A percentile compares a stretch with the other conserved stretches of the same genome.
Conservation (phyloP, 2,888 invertebrate species). For the Mythimna impura region DNA sequence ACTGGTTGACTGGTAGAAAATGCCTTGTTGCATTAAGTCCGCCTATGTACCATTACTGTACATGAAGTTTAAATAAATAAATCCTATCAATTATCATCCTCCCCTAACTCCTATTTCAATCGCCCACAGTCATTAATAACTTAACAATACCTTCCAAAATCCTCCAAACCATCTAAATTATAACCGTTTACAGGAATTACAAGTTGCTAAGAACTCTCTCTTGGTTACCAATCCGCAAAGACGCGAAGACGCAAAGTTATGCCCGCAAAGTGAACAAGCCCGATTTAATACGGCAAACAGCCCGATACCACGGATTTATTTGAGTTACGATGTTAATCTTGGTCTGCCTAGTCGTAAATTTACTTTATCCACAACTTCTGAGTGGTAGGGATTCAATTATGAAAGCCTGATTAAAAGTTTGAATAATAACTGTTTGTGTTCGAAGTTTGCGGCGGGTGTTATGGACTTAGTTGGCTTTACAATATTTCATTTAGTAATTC, state of each 20-base stretch:
- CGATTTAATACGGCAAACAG: slow-evolving; percentile 83
- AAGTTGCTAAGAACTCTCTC: slow-evolving; percentile 60
- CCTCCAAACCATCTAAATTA: slow-evolving; percentile 28
- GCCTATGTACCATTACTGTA: too few relatives aligned
- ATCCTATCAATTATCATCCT: neutral
- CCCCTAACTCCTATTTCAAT: slow-evolving; percentile 14
- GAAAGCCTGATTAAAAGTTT: slow-evolving; percentile 61
- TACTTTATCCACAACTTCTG: slow-evolving; percentile 56
- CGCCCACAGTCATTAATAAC: slow-evolving; percentile 20
- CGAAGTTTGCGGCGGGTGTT: slow-evolving; percentile 26
- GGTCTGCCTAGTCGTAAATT: slow-evolving; percentile 60
- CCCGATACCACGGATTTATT: slow-evolving; percentile 80
- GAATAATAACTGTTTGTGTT: slow-evolving; percentile 55
- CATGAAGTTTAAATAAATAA: too few relatives aligned
- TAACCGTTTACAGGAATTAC: slow-evolving; percentile 51
- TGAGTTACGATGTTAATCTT: slow-evolving; percentile 77
- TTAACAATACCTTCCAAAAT: slow-evolving; percentile 23
- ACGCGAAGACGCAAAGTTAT: slow-evolving; percentile 66
- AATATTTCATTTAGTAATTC: neutral
- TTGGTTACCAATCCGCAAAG: slow-evolving; percentile 37
- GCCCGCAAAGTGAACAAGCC: slow-evolving; percentile 73
- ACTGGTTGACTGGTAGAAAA: too few relatives aligned
- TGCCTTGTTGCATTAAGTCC: too few relatives aligned
- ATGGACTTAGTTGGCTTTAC: slow-evolving; percentile 9
- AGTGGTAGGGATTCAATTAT: slow-evolving; percentile 62